Base-by-base conservation (phyloP, 2,797 vertebrate genomes). In the Bradypus variegatus region DNA sequence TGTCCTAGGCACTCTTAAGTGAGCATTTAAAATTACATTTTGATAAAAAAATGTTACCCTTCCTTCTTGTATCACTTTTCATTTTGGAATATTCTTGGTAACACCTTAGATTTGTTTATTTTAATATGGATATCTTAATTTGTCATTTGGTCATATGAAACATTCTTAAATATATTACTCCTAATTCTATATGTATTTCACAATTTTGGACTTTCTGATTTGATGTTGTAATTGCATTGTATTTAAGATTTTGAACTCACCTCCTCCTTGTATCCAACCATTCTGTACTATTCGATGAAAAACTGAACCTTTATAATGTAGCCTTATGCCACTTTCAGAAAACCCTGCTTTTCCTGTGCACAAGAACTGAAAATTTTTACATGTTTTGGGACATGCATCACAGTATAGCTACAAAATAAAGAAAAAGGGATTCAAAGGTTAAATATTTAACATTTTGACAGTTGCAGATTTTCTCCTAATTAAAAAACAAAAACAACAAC, bases 251-350 rank as follows among this genome's bases (percentile, higher is more conserved):
- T 73, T 72, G 78, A 94, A 89, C 95, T n/a, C 96, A 99, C 98
- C 98, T 98, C 98, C 98, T 94, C 98, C 98, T 97, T 99, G 98
- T 94, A 99, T 96, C 99, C 98, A 99, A 62, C 98, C 98, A 0
- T 98, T 98, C 78, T 96, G 98, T 89, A 99, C 98, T 0, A 99
- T 91, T 82, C 98, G 98, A 95, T 99, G 98, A 94, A 99, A 98
- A 95, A 98, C 70, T 0, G 98, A 98, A 92, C 97, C 97, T 95
- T 97, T 98, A 89, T 99, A 99, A 96, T 97, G 97, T 50, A 99
- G 97, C 36, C 88, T 95, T 75, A 97, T 11, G 72, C 97, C 97
- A 0, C 95, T 97, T 8, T 62, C 4, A n/a, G 97, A 97, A 84
- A 91, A 85, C 8, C 97, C 98, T 73, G 76, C 95, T 93, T 98